Conservation (phyloP, 2,888 invertebrate species). For the Gymnocheta viridis region DNA sequence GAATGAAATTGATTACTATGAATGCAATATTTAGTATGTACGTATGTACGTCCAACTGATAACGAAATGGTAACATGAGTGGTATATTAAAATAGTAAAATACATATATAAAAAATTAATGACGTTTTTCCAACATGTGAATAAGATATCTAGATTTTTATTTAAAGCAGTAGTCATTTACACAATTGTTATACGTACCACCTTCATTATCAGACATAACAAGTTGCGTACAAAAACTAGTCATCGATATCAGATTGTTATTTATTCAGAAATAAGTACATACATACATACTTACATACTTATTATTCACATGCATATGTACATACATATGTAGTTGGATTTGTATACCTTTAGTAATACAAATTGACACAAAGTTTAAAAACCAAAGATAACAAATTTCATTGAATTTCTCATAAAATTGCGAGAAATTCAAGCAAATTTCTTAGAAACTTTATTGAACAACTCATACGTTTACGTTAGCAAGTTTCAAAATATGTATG, state of each 20-base stretch:
- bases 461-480: slow-evolving; percentile 38
- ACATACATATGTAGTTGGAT: background rate
- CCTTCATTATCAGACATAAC: background rate
- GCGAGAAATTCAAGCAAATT: slow-evolving; percentile 79
- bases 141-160: background rate
- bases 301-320: background rate
- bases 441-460: slow-evolving; percentile 78
- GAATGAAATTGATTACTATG: slow-evolving; percentile 61
- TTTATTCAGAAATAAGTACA: background rate
- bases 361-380: slow-evolving; percentile 20
- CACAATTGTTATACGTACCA: background rate
- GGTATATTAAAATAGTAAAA: background rate
- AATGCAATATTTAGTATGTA: background rate
- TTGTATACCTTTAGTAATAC: background rate
- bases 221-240: slow-evolving; percentile 18
- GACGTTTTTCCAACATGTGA: slow-evolving; percentile 30
- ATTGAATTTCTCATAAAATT: slow-evolving; percentile 80
- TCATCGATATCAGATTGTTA: slow-evolving; percentile 30
- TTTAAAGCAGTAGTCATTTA: background rate
- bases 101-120: slow-evolving; percentile 5
- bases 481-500: slow-evolving; percentile 16
- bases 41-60: slow-evolving; percentile 21
- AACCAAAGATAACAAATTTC: slow-evolving; percentile 73
- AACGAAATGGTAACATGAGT: slow-evolving; percentile 5
- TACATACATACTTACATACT: background rate